Evolutionary conservation across 2,888 invertebrate species (phyloP).

Genomic region (Sarcophaga rosellei): DNA sequence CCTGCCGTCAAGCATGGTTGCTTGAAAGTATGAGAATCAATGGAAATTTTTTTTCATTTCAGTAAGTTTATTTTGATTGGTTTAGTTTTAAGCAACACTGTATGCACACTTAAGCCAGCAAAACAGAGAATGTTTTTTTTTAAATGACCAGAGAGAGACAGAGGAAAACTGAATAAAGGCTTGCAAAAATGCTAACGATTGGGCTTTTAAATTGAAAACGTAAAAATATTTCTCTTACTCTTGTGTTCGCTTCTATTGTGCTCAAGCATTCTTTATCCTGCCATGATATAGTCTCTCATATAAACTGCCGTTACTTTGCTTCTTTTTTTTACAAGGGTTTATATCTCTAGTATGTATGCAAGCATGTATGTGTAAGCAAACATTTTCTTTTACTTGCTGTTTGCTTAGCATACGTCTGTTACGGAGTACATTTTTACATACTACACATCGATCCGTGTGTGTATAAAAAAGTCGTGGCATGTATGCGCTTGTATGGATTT

Average conservation of each 20-base stretch:
- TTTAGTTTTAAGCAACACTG: too few species aligned
- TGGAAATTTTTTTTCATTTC: too few species aligned
- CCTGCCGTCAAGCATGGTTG: too few species aligned
- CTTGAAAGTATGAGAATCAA: too few species aligned
- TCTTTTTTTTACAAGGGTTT: not conserved
- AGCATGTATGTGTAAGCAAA: not conserved
- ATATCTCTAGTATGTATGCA: too few species aligned
- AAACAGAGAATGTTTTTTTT: conserved; percentile 23
- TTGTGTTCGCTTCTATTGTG: not conserved
- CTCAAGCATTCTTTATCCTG: not conserved
- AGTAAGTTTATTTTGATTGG: not conserved
- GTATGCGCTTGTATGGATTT: conserved; percentile 4
- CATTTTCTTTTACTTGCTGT: conserved; percentile 33
- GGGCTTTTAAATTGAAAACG: conserved; percentile 30
- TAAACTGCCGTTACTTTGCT: not conserved
- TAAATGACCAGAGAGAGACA: not conserved
- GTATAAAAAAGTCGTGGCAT: not conserved
- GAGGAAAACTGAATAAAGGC: conserved; percentile 6
- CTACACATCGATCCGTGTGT: not conserved
- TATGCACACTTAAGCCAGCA: not conserved
- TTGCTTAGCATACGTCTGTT: not conserved
- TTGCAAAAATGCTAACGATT: conserved; percentile 30
- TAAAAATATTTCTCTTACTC: conserved; percentile 7
- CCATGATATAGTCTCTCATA: too few species aligned
- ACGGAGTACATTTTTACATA: not conserved